Conservation (phyloP, 2,888 invertebrate genomes). For the Pheosia gnoma region DNA sequence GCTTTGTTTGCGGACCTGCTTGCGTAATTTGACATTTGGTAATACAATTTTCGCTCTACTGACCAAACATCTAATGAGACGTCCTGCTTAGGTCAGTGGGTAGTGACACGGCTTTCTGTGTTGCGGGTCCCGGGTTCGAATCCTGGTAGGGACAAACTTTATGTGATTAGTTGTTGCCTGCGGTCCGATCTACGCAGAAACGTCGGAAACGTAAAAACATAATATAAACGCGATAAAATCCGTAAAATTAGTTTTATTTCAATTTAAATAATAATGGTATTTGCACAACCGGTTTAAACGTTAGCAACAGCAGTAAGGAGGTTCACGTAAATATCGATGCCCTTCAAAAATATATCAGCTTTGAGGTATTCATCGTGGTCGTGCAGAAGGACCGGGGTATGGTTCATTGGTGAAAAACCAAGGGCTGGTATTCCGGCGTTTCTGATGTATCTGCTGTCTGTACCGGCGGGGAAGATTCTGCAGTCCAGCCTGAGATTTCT, state of each 20-base stretch:
- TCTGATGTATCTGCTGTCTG: slow-evolving; percentile 94
- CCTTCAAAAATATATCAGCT: slow-evolving; percentile 89
- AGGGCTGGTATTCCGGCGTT: slow-evolving; percentile 91
- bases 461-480: slow-evolving; percentile 94
- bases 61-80: too few relatives aligned
- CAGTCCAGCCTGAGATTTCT: slow-evolving; percentile 87
- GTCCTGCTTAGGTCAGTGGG: too few relatives aligned
- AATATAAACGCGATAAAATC: too few relatives aligned
- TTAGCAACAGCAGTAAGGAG: slow-evolving; percentile 88
- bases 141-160: too few relatives aligned
- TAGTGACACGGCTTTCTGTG: too few relatives aligned
- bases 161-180: too few relatives aligned
- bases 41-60: too few relatives aligned
- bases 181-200: too few relatives aligned
- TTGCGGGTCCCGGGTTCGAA: too few relatives aligned
- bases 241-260: too few relatives aligned
- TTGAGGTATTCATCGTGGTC: slow-evolving; percentile 94
- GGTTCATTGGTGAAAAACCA: slow-evolving; percentile 95
- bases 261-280: too few relatives aligned
- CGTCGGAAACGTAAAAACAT: too few relatives aligned
- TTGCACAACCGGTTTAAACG: slow-evolving; percentile 54
- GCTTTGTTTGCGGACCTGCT: background rate
- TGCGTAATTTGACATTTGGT: background rate
- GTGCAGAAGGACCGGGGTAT: slow-evolving; percentile 93
- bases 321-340: slow-evolving; percentile 91